Percentiles rank a stretch among this genome's conserved stretches.
Conservation (phyloP, 2,797 vertebrate species). For the Aeoliscus strigatus region DNA sequence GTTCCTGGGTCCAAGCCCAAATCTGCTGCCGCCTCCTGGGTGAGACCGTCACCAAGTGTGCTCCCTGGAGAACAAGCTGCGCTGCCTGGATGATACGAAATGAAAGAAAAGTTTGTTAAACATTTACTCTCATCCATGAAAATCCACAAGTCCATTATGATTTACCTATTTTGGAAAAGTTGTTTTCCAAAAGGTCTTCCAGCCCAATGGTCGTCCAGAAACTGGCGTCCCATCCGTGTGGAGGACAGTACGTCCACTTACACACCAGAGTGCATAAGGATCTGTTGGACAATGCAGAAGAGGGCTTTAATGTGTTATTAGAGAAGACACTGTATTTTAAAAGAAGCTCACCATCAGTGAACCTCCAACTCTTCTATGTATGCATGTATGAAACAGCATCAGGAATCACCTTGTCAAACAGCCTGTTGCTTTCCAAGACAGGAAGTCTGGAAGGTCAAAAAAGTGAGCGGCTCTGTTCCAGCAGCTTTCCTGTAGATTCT, state of each 20-base stretch:
- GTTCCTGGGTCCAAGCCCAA: slow-evolving; percentile 81
- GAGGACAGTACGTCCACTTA: slow-evolving; percentile 90
- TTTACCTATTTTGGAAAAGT: slow-evolving; percentile 88
- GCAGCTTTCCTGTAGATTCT: slow-evolving; percentile 77
- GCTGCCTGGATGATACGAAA: slow-evolving; percentile 72
- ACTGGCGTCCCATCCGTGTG: slow-evolving; percentile 84
- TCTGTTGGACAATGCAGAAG: slow-evolving; percentile 56
- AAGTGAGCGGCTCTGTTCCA: slow-evolving; percentile 87
- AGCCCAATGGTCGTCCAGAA: slow-evolving; percentile 88
- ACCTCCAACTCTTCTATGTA: not conserved
- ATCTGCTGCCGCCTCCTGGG: slow-evolving; percentile 77
- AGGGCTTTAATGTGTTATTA: no score
- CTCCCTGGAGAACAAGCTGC: slow-evolving; percentile 81
- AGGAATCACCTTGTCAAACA: slow-evolving; percentile 81
- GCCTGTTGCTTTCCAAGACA: slow-evolving; percentile 96
- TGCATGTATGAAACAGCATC: no score
- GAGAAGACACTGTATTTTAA: no score
- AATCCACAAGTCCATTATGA: no score
- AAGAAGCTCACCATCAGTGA: not conserved
- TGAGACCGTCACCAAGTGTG: slow-evolving; percentile 82
- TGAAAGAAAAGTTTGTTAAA: not conserved
- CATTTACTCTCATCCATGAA: no score
- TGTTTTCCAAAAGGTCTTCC: slow-evolving; percentile 82
- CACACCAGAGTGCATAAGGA: slow-evolving; percentile 93
- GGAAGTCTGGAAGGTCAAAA: slow-evolving; percentile 94